These are phyloP conservation scores for Labrus mixtus DNA, from an alignment of 2,113 vertebrate genomes.

Conservation along the genomic window DNA sequence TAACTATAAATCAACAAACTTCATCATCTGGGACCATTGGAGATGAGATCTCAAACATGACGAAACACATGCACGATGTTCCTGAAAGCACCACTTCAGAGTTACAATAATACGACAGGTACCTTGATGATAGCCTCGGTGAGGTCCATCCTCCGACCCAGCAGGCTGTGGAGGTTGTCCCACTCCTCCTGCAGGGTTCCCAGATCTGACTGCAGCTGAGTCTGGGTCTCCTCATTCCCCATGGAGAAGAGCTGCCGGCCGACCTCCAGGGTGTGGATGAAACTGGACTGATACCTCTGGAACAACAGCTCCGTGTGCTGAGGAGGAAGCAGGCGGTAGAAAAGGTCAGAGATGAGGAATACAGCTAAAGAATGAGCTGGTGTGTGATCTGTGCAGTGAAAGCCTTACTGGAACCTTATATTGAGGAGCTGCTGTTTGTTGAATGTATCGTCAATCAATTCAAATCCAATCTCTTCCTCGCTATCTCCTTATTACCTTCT, in stretches of 20 bases:
- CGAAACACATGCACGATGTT: no score
- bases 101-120: neutral
- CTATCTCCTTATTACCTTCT: neutral
- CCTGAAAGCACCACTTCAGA: neutral
- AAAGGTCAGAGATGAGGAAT: neutral
- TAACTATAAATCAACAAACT: no score
- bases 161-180: constrained; percentile 79
- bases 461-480: constrained; percentile 10
- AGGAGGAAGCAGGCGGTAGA: neutral
- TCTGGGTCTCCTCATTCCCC: constrained; percentile 73
- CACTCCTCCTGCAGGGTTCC: constrained; percentile 85
- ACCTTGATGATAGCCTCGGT: constrained; percentile 82
- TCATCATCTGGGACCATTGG: no score
- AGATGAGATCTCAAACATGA: no score
- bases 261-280: constrained; percentile 82
- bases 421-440: neutral
- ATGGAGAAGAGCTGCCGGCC: constrained; percentile 85
- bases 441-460: neutral
- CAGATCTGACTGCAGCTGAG: constrained; percentile 81
- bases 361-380: neutral
- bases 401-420: neutral
- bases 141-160: constrained; percentile 78
- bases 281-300: constrained; percentile 85
- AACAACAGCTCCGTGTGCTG: constrained; percentile 87
- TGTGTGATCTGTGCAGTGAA: neutral